Conservation (phyloP, 2,888 invertebrate genomes). For the Drosophila formosana region DNA sequence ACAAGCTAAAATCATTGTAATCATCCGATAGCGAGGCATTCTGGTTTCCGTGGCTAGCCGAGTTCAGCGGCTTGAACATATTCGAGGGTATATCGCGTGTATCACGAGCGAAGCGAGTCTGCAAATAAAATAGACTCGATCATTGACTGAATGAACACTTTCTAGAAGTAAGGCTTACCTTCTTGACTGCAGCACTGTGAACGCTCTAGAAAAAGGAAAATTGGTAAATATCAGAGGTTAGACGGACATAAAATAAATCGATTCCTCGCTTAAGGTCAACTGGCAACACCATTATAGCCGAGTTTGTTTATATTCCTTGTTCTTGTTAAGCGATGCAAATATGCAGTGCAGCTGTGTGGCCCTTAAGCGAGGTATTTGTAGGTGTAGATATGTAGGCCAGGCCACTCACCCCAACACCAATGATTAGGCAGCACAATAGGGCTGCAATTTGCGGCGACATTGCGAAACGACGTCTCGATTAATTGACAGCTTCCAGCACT, state of each 20-base stretch:
- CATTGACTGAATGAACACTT: neutral
- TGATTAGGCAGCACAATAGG: slow-evolving; percentile 31
- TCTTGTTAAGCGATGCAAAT: no score
- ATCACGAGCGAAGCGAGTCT: slow-evolving; percentile 50
- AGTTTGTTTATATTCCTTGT: no score
- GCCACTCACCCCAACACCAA: slow-evolving; percentile 42
- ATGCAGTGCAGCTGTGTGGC: neutral
- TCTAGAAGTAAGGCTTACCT: slow-evolving; percentile 28
- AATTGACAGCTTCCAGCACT: slow-evolving; percentile 27
- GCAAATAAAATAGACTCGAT: neutral
- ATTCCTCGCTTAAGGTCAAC: no score
- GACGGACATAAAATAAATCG: neutral
- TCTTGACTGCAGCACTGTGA: slow-evolving; percentile 21
- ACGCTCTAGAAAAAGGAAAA: slow-evolving; percentile 18
- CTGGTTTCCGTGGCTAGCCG: neutral
- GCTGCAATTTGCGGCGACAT: slow-evolving; percentile 22
- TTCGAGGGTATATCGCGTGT: slow-evolving; percentile 54
- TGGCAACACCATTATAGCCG: no score
- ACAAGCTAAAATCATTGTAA: neutral
- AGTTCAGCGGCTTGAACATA: slow-evolving; percentile 50
- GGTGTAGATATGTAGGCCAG: no score
- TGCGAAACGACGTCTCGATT: slow-evolving; percentile 23
- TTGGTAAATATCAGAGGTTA: neutral
- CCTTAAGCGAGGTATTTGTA: neutral
- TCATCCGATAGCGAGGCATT: neutral